phyloP scores from a whole-genome alignment of 2,888 invertebrate species.

The Metopia argyrocephala region DNA sequence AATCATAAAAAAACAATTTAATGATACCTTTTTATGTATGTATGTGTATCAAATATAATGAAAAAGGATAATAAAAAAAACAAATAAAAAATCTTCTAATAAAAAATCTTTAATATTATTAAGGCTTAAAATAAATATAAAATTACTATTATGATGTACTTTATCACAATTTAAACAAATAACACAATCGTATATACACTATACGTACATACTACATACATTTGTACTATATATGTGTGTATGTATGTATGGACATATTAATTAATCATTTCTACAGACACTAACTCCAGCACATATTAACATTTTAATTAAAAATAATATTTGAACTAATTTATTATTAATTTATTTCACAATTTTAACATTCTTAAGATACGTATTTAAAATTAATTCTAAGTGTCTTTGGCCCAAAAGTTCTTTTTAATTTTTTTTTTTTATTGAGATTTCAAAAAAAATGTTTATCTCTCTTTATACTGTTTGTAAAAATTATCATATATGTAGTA shows the following conservation, averaged over 20 bases:
- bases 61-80: background rate
- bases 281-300: background rate
- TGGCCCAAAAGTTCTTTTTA: too few relatives aligned
- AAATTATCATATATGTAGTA: too few relatives aligned
- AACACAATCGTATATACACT: background rate
- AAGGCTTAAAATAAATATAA: conserved; percentile 29
- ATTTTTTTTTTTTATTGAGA: too few relatives aligned
- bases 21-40: too few relatives aligned
- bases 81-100: background rate
- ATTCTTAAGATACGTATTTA: too few relatives aligned
- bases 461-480: too few relatives aligned
- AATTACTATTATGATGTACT: background rate
- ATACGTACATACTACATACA: conserved; percentile 21
- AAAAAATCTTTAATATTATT: conserved; percentile 30
- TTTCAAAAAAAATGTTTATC: too few relatives aligned
- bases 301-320: background rate
- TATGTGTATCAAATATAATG: background rate
- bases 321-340: too few relatives aligned
- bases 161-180: background rate
- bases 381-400: too few relatives aligned
- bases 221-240: background rate
- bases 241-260: background rate
- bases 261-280: background rate
- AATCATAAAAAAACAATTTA: conserved; percentile 29
- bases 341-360: too few relatives aligned